Percentiles rank a stretch among this genome's conserved stretches.
phyloP scores from a whole-genome alignment of 2,113 vertebrate species.

The Corapipo altera region DNA sequence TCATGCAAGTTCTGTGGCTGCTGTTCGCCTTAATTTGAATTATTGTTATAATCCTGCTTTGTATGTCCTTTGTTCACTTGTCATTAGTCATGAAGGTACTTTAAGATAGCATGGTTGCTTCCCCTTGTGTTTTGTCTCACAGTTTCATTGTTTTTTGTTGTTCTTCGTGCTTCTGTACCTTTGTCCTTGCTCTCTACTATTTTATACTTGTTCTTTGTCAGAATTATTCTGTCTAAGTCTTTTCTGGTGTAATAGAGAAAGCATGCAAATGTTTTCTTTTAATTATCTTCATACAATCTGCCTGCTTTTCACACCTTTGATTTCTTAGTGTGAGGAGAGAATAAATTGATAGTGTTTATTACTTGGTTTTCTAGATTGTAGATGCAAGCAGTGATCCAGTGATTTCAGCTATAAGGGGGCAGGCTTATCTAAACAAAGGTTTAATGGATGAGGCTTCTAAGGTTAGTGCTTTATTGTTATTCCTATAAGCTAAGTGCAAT shows the following conservation, averaged over 20 bases:
- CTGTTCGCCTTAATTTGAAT: neutral
- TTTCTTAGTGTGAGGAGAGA: neutral
- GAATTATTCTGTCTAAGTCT: neutral
- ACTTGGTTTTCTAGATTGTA: constrained; percentile 77
- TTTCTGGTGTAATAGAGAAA: neutral
- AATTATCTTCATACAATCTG: neutral
- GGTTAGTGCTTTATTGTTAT: constrained; percentile 69
- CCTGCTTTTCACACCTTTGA: neutral
- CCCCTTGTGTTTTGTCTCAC: neutral
- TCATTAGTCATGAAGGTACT: neutral
- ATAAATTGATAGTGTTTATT: neutral
- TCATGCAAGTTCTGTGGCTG: neutral
- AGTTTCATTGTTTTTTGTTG: fast-evolving
- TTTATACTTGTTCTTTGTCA: neutral
- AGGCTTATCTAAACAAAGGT: constrained; percentile 82
- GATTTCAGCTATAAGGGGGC: constrained; percentile 80
- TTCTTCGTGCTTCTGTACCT: neutral
- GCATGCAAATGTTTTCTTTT: neutral
- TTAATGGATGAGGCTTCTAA: constrained; percentile 79
- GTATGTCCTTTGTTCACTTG: neutral
- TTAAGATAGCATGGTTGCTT: neutral
- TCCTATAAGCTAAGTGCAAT: neutral
- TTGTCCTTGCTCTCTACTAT: neutral
- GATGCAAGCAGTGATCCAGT: constrained; percentile 77
- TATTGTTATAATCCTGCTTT: neutral